These are phyloP conservation scores for Polymixis flavicincta DNA, from an alignment of 2,888 invertebrate species.

Conservation along the genomic window DNA sequence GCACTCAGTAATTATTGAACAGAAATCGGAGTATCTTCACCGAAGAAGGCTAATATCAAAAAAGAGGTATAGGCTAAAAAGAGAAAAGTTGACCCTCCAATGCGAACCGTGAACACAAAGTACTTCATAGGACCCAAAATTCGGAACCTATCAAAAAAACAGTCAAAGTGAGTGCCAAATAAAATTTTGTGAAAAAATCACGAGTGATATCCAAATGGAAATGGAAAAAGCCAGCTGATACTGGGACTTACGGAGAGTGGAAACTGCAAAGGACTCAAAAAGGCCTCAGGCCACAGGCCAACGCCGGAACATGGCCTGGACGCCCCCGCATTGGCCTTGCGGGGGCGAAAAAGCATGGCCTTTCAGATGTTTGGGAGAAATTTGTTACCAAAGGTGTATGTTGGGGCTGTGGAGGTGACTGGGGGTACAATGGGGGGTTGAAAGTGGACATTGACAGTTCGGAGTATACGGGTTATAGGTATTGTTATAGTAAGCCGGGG, in stretches of 20 bases:
- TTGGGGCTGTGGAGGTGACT: constrained; percentile 87
- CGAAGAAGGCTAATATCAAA: constrained; percentile 40
- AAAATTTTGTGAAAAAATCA: constrained; percentile 76
- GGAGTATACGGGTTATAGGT: constrained; percentile 89
- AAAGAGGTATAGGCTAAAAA: constrained; percentile 30
- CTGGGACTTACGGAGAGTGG: constrained; percentile 83
- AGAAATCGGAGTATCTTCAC: constrained; percentile 50
- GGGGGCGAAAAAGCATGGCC: constrained; percentile 78
- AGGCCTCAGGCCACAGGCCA: constrained; percentile 74
- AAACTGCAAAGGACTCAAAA: constrained; percentile 84
- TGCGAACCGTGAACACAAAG: constrained; percentile 48
- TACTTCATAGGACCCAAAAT: constrained; percentile 42
- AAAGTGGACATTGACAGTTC: constrained; percentile 86
- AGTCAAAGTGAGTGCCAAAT: constrained; percentile 75
- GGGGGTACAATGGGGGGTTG: constrained; percentile 84
- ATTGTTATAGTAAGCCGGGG: constrained; percentile 83
- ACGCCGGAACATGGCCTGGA: constrained; percentile 87
- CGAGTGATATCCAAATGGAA: constrained; percentile 90
- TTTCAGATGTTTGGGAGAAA: constrained; percentile 76
- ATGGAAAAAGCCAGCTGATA: constrained; percentile 87
- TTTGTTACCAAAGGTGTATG: constrained; percentile 85
- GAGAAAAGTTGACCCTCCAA: constrained; percentile 49
- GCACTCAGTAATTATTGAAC: constrained; percentile 63
- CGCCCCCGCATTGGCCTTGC: constrained; percentile 82
- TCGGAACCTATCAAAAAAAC: constrained; percentile 60